Conservation (phyloP, 2,797 vertebrate species). For the Arremon brunneinucha region DNA sequence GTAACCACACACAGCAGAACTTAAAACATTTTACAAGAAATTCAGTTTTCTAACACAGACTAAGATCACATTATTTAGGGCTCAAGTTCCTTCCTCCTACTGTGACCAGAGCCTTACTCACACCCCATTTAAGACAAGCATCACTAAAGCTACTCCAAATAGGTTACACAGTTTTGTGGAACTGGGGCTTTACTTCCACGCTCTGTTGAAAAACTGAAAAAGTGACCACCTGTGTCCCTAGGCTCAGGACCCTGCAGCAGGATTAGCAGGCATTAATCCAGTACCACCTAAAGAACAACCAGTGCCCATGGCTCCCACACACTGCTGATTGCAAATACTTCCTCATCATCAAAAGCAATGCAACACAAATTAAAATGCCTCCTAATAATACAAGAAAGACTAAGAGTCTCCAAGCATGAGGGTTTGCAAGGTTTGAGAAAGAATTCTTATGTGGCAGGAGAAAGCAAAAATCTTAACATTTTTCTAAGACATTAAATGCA, state of each 20-base stretch:
- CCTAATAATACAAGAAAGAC: not conserved
- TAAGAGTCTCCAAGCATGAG: not conserved
- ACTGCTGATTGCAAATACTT: not conserved
- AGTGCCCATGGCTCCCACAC: not conserved
- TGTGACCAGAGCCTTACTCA: not conserved
- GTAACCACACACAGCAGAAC: not conserved
- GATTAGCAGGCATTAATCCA: not conserved
- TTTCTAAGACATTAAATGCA: not conserved
- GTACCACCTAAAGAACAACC: not conserved
- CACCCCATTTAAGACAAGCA: not conserved
- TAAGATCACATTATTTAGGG: not conserved
- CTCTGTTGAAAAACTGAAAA: rapidly evolving
- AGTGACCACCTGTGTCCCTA: rapidly evolving
- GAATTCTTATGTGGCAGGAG: not conserved
- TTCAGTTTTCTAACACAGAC: not conserved
- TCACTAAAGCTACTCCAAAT: not conserved
- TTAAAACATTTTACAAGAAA: not conserved
- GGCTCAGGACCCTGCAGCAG: not conserved
- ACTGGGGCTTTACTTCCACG: not conserved
- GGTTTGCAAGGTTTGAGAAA: not conserved
- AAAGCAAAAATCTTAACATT: not conserved
- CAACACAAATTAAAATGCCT: not conserved
- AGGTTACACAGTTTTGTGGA: not conserved
- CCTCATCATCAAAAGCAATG: not conserved
- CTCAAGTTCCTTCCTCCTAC: not conserved